phyloP scores from a whole-genome alignment of 2,888 invertebrate species.

The Spodoptera littoralis region DNA sequence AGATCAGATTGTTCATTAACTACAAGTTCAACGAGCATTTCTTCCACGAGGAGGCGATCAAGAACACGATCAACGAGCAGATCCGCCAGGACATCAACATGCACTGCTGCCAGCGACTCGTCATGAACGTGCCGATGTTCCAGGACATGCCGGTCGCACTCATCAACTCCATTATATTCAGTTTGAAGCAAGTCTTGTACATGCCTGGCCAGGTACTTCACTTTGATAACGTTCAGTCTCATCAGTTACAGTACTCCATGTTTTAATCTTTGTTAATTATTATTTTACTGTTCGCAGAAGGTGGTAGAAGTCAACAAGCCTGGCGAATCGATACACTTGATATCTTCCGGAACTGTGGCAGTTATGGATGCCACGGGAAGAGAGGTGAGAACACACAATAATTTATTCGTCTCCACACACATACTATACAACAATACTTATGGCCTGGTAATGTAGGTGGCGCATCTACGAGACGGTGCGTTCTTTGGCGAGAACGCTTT shows the following conservation, averaged over 20 bases:
- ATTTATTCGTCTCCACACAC: too few relatives aligned
- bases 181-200: slow-evolving; percentile 85
- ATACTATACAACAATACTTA: not conserved
- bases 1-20: slow-evolving; percentile 70
- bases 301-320: slow-evolving; percentile 86
- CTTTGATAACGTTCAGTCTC: too few relatives aligned
- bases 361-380: slow-evolving; percentile 87
- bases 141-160: slow-evolving; percentile 84
- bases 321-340: slow-evolving; percentile 89
- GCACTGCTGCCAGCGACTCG: slow-evolving; percentile 85
- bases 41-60: slow-evolving; percentile 70
- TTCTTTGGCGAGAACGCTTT: slow-evolving; percentile 90
- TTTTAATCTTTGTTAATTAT: too few relatives aligned
- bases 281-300: slow-evolving; percentile 66
- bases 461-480: slow-evolving; percentile 89
- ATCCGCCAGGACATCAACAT: slow-evolving; percentile 88
- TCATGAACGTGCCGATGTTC: slow-evolving; percentile 88
- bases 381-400: slow-evolving; percentile 75
- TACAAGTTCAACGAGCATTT: slow-evolving; percentile 74
- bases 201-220: slow-evolving; percentile 87
- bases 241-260: too few relatives aligned
- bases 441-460: slow-evolving; percentile 58
- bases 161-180: slow-evolving; percentile 84
- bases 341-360: slow-evolving; percentile 89
- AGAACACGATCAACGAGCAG: slow-evolving; percentile 76